Conservation (phyloP, 2,888 invertebrate genomes). For the Trachelus iudaicus region DNA sequence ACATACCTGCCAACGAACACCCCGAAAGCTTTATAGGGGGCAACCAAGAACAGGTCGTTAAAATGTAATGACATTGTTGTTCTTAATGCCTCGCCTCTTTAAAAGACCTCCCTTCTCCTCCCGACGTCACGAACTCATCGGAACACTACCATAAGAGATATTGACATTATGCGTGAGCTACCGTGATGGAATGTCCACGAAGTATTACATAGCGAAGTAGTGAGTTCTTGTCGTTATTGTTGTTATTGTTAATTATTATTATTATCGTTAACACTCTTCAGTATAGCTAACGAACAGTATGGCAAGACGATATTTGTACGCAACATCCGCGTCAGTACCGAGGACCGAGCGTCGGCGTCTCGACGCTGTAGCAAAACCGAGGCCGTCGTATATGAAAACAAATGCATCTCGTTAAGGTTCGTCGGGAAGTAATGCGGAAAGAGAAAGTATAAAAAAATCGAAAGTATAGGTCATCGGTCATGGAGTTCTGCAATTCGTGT, state of each 20-base stretch:
- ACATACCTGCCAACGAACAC: slow-evolving; percentile 53
- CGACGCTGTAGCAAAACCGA: not conserved
- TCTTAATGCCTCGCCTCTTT: slow-evolving; percentile 58
- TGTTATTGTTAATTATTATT: not conserved
- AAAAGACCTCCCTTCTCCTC: slow-evolving; percentile 61
- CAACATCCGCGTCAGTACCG: not conserved
- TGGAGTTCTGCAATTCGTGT: not conserved
- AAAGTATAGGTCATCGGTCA: not conserved
- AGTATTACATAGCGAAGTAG: not conserved
- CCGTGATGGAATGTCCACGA: not conserved
- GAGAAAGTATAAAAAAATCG: not conserved
- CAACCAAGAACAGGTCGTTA: slow-evolving; percentile 57
- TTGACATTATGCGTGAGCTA: not conserved
- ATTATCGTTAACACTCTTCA: not conserved
- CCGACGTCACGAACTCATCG: not conserved
- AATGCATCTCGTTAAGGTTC: not conserved
- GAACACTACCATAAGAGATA: not conserved
- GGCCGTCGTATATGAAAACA: not conserved
- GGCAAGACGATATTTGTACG: not conserved
- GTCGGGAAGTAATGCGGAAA: not conserved
- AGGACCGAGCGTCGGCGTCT: not conserved
- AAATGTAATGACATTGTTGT: slow-evolving; percentile 62
- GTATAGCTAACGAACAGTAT: not conserved
- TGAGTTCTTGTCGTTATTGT: not conserved
- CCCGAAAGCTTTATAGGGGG: slow-evolving; percentile 43